Base-by-base conservation (phyloP, 2,797 vertebrate genomes). In the Craterocephalus amniculus region DNA sequence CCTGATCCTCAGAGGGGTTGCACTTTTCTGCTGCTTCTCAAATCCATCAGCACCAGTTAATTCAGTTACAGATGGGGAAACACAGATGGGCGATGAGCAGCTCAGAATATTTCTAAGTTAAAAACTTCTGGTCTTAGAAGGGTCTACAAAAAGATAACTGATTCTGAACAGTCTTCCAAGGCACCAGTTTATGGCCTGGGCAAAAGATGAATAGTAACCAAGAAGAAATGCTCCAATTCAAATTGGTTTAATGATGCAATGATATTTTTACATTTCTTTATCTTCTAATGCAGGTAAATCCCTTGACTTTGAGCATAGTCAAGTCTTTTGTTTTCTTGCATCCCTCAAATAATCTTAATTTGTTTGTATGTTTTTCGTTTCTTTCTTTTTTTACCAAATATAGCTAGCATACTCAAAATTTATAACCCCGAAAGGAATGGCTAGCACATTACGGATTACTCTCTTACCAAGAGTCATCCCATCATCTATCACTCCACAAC, bases 41-140 rank as follows among this genome's bases (percentile, higher is more conserved):
- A 74, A 89, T 85, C 86, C 65, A 79, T 88, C 88, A 83, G 73
- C 81, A 49, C 52, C 58, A 73, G 60, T 79, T 83, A 85, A 87
- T 87, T 79, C 60, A 71, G 57, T 62, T 52, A 66, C 68, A 85
- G 62, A 74, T 72, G 51, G 70, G 79, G 82, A 59, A 79, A 71
- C 60, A 66, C 69, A 78, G 72, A 83, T 68, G 74, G 64, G 40
- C 40, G 73, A 81, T 58, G 60, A 79, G 67, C 55, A 60, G 57
- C 72, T 72, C 67, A 7, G 58, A 74, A 34, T 48, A 56, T 67
- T 80, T 85, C 59, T 59, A 70, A 67, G 74, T 79, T 78, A 48
- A 63, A 72, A 81, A 66, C 69, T 45, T 57, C 27, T 60, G 49
- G 49, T 49, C 35, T n/a, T 52, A 54, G 56, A 73, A 76, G 79